These are phyloP conservation scores for rabbit (Oryctolagus cuniculus) DNA, from an alignment of 2,113 vertebrate genomes.

Conservation along the genomic window mOryCun1.1 NC_091453.1:34907001-34907500, in stretches of 20 bases:
- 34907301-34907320: slow-evolving; percentile 47
- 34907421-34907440: background rate
- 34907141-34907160: slow-evolving; percentile 13
- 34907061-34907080: background rate
- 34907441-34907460: slow-evolving; percentile 40
- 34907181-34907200: background rate
- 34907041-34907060: slow-evolving; percentile 20
- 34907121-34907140: background rate
- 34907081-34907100: slow-evolving; percentile 24
- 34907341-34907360: slow-evolving; percentile 38
- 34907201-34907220: background rate
- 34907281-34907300: slow-evolving; percentile 29
- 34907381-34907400: slow-evolving; percentile 34
- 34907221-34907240: slow-evolving; percentile 12
- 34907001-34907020: slow-evolving; percentile 24
- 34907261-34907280: background rate
- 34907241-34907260: slow-evolving; percentile 6
- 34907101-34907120: slow-evolving; percentile 29
- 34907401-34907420: slow-evolving; percentile 17
- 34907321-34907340: slow-evolving; percentile 25
- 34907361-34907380: background rate
- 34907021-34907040: background rate
- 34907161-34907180: background rate
- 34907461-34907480: background rate
- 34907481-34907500: background rate